Evolutionary conservation across 1,140 invertebrate genomes (phyloP).

Genomic region (Pseudomyrmex pallidus): DNA sequence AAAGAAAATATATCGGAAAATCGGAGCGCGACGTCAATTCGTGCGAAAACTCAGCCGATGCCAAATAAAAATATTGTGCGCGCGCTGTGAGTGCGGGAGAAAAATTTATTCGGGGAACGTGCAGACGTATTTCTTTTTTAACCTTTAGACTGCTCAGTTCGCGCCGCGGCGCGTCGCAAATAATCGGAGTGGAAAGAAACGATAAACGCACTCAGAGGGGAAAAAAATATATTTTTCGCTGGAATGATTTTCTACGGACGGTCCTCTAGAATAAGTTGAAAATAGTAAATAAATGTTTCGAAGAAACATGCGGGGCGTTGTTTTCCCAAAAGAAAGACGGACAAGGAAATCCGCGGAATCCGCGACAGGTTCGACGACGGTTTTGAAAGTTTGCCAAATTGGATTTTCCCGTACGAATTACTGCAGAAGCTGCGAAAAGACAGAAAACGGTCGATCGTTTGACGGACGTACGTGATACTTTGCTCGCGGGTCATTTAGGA

Average conservation of each 20-base stretch:
- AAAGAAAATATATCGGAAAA: constrained; percentile 2
- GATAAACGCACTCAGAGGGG: constrained; percentile 57
- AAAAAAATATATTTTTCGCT: constrained; percentile 60
- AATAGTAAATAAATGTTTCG: constrained; percentile 62
- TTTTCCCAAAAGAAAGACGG: not conserved
- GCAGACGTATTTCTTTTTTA: constrained; percentile 40
- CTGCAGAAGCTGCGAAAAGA: not conserved
- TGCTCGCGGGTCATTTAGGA: constrained; percentile 48
- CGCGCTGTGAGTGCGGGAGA: not conserved
- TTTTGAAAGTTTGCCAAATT: constrained; percentile 67
- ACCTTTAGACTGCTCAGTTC: constrained; percentile 4
- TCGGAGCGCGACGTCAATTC: not conserved
- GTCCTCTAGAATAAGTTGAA: constrained; percentile 32
- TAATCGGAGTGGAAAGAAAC: constrained; percentile 44
- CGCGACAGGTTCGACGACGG: constrained; percentile 23
- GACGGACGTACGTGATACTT: constrained; percentile 6
- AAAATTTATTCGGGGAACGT: constrained; percentile 45
- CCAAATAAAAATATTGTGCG: constrained; percentile 28
- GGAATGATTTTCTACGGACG: constrained; percentile 42
- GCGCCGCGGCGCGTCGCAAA: constrained; percentile 25
- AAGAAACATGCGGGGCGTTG: not conserved
- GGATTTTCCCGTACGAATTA: constrained; percentile 43
- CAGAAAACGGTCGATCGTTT: not conserved
- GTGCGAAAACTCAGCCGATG: constrained; percentile 12
- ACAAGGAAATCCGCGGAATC: not conserved